These are phyloP conservation scores for Apantesis nais DNA, from an alignment of 2,888 invertebrate species.

Conservation along the genomic window DNA sequence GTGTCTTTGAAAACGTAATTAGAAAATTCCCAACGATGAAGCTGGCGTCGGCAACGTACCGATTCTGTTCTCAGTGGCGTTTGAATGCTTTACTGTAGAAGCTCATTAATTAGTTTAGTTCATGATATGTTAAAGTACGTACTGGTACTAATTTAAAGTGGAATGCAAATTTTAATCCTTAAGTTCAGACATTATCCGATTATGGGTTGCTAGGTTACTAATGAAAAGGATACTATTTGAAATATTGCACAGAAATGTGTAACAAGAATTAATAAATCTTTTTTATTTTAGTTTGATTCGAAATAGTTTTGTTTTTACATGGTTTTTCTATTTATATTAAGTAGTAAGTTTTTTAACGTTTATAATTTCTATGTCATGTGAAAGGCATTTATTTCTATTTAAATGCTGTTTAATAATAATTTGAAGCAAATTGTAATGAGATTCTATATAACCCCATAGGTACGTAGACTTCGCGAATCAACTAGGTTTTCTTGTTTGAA, in stretches of 20 bases:
- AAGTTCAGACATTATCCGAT: background rate
- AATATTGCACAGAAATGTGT: background rate
- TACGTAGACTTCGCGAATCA: too few species aligned
- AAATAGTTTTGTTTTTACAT: too few species aligned
- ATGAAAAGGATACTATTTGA: background rate
- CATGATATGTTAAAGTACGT: slow-evolving; percentile 39
- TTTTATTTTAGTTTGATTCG: too few species aligned
- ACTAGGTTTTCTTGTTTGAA: too few species aligned
- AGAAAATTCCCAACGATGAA: slow-evolving; percentile 84
- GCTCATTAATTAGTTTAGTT: slow-evolving; percentile 79
- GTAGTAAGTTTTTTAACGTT: too few species aligned
- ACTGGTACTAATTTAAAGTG: slow-evolving; percentile 2
- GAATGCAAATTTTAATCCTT: background rate
- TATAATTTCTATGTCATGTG: too few species aligned
- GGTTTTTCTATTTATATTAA: too few species aligned
- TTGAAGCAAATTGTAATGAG: too few species aligned
- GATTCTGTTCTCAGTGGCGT: slow-evolving; percentile 64
- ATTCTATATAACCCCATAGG: too few species aligned
- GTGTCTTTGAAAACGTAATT: slow-evolving; percentile 85
- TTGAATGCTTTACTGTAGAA: slow-evolving; percentile 59
- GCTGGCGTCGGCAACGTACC: slow-evolving; percentile 75
- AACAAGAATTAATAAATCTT: background rate
- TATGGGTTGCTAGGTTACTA: too few species aligned
- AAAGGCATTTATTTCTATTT: too few species aligned
- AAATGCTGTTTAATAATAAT: too few species aligned